Evolutionary conservation across 2,888 invertebrate species (phyloP).

Genomic region (Pollenia labialis): DNA sequence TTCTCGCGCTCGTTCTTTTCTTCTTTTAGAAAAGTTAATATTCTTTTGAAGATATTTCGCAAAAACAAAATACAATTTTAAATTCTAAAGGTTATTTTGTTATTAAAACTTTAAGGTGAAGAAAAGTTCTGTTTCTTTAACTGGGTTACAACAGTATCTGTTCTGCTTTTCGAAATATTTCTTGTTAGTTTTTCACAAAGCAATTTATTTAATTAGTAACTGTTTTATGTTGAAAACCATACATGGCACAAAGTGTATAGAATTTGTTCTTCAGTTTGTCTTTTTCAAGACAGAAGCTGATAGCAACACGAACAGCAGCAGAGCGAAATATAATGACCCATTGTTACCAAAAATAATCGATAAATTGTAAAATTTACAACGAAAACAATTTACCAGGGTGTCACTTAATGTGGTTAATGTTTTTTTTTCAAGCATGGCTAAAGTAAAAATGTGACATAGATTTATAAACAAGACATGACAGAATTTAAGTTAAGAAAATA

Average conservation of each 20-base stretch:
- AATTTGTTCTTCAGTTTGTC: neutral
- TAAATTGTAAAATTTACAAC: constrained; percentile 34
- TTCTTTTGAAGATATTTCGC: too few relatives aligned
- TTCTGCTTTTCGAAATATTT: neutral
- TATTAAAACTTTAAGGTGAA: constrained; percentile 10
- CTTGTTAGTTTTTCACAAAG: neutral
- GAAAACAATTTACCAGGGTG: neutral
- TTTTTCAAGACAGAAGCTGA: neutral
- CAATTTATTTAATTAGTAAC: constrained; percentile 38
- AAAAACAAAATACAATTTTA: neutral
- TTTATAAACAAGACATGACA: neutral
- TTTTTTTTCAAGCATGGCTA: neutral
- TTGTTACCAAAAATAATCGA: constrained; percentile 34
- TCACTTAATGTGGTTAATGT: neutral
- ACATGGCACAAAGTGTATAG: neutral
- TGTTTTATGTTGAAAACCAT: constrained; percentile 19
- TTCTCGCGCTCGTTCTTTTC: neutral
- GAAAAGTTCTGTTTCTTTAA: neutral
- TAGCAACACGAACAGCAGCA: neutral
- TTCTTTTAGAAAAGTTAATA: too few relatives aligned
- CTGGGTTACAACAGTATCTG: constrained; percentile 17
- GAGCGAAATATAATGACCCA: constrained; percentile 24
- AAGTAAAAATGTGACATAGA: neutral
- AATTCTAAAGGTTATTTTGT: constrained; percentile 1
- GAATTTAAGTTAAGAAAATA: neutral